phyloP scores from a whole-genome alignment of 2,888 invertebrate species.

The Leucania comma region DNA sequence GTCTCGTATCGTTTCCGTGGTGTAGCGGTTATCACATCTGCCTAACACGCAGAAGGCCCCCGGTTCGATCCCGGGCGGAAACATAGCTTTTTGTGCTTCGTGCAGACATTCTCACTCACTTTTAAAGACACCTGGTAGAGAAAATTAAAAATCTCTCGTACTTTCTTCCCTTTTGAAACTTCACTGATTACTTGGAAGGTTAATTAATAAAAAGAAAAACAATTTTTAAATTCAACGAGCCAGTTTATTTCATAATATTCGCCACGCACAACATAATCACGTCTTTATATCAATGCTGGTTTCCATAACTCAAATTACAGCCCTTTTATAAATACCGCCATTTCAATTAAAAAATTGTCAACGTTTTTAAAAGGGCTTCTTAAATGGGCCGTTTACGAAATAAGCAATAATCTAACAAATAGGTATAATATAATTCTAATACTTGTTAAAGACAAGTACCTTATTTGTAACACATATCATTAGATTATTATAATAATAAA shows the following conservation, averaged over 20 bases:
- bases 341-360: not conserved
- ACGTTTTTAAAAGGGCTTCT: not conserved
- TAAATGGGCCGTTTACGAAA: not conserved
- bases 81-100: slow-evolving; percentile 90
- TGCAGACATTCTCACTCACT: no score
- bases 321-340: not conserved
- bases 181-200: not conserved
- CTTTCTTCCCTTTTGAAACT: not conserved
- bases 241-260: slow-evolving; percentile 49
- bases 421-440: slow-evolving; percentile 10
- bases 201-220: slow-evolving; percentile 11
- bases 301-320: not conserved
- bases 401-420: slow-evolving; percentile 23
- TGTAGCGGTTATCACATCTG: slow-evolving; percentile 98
- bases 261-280: slow-evolving; percentile 42
- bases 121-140: no score
- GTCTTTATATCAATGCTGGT: slow-evolving; percentile 14
- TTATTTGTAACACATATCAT: slow-evolving; percentile 10
- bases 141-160: no score
- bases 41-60: slow-evolving; percentile 98
- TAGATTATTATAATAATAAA: slow-evolving; percentile 21
- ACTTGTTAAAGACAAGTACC: slow-evolving; percentile 1
- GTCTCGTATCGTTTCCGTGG: slow-evolving; percentile 88
- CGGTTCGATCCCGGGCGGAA: slow-evolving; percentile 97
- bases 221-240: slow-evolving; percentile 47